Base-by-base conservation (phyloP, 2,797 vertebrate species). In the Cynodonichthys magdalenae region DNA sequence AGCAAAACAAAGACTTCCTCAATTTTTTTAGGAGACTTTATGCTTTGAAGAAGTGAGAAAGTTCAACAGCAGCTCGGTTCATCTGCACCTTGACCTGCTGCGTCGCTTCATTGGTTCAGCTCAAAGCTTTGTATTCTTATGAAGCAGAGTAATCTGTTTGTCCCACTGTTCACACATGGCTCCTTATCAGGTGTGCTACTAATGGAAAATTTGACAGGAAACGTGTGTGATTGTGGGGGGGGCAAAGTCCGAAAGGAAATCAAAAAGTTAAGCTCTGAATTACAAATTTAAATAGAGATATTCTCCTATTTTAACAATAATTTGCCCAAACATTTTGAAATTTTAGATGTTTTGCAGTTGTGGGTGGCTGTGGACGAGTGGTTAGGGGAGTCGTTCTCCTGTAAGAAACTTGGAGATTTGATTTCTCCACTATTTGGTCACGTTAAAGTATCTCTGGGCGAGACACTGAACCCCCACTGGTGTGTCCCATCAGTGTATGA, bases 231-330 rank as follows among this genome's bases (percentile, higher is more conserved):
- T 24, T 24, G 24, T 24, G 24, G 24, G 24, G 56, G 74, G 92
- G 80, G 85, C 87, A 90, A 91, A 92, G 90, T 92, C 89, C 85
- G 66, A 77, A 1, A 18, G 53, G 36, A 69, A 69, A 63, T 74
- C 18, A 79, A 55, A 76, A 74, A 54, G 67, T 31, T 15, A 31
- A 60, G 47, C 1, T 14, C 44, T 34, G 18, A 74, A 66, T 18
- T 51, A 47, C 18, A 53, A 24, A 1, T 1, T 71, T 69, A n/a
- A 48, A 4, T 12, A 19, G 63, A 27, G 61, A 56, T 59, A 9
- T 14, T 14, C 0, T 0, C 1, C 1, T 3, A 17, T 28, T 61
- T 46, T 45, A 0, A 1, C 5, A 3, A 3, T 18, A 72, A 3
- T n/a, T 58, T 12, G 62, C 31, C 19, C 17, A 34, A 3, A 18